Evolutionary conservation across 2,113 vertebrate genomes (phyloP), one percentile per base, ranked within the genome.

Genomic region (Lepus timidus): DNA sequence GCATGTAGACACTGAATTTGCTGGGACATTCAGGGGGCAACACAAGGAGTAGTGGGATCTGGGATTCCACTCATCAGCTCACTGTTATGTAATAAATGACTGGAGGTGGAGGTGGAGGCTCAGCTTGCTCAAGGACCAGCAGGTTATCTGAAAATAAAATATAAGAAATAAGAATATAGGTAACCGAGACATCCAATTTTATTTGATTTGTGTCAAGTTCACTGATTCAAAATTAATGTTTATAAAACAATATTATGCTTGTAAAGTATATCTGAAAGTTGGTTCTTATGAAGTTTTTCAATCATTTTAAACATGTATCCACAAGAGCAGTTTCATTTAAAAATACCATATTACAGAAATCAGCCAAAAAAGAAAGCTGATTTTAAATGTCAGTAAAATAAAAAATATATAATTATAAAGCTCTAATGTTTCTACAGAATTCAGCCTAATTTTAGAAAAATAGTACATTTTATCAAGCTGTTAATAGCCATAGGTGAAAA

Each of bases 401-500:
- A 90, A 76, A 83, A 29, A 55, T 93, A 1, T 93, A 1, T 94
- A 22, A 2, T 89, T 31, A 96, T 89, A 96, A 97, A 82, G 29
- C 52, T 85, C 65, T 88, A 90, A 44, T 33, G 92, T 95, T 92
- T 49, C 1, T 22, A 65, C 1, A 92, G 76, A 97, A 88, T 88
- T 33, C 33, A 95, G 67, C 10, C 89, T 88, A 96, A 96, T 8
- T 93, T 84, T 36, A 92, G 94, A 96, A 17, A 96, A 97, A 98
- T 97, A 71, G 55, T 58, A 58, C 17, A 58, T 58, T 97, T 97
- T 97, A 97, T 92, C 33, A 97, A 70, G n/a, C 27, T 97, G 17
- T 97, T 97, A 97, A 95, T 52, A 94, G 23, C 65, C 62, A 10
- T 95, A 96, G 94, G 51, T 74, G 75, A 91, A 97, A 97, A 20